Base-by-base conservation (phyloP, 2,113 vertebrate species). In the Toxostoma redivivum region DNA sequence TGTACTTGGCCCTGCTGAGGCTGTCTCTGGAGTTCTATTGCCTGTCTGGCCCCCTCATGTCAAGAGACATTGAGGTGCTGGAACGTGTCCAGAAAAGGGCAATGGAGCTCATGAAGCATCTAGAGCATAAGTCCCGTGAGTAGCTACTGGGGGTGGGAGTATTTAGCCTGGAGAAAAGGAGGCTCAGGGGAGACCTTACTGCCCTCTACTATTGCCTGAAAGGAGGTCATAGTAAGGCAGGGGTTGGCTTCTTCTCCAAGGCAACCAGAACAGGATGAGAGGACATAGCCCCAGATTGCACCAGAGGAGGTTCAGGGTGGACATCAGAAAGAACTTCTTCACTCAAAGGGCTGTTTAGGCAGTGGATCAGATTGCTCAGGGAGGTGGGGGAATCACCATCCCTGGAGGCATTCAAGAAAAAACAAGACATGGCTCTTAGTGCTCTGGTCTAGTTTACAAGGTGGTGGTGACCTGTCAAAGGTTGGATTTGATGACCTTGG, bases 321-420 rank as follows among this genome's bases (percentile, higher is more conserved):
- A 35, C 25, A 44, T 42, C 31, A 20, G 12, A 40, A 44, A 30
- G 15, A 51, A 71, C 31, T 51, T 61, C 45, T 61, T 51, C 25
- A 42, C 7, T 4, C 20, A 35, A 37, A 3, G 10, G 4, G 2
- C 50, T 35, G 25, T 35, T 42, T 69, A 69, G 40, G 4, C 24
- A 27, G 8, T 28, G 25, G 31, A 35, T 1, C 3, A 2, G 37
- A 25, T 1, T 51, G 25, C 12, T 3, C 1, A 44, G 31, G 1
- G 8, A 2, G 7, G 1, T 61, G 13, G 8, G 37, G 7, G 37
- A 17, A 1, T 53, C 47, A 37, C 8, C 1, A 5, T 7, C 38
- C 38, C 8, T 3, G 1, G 17, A 61, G 21, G 15, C 11, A 6
- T 53, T 53, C 25, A 62, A 17, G 38, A 44, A 53, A 44, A 0